These are phyloP conservation scores for Hartigia nigra DNA, from an alignment of 2,888 invertebrate species.

Conservation along the genomic window DNA sequence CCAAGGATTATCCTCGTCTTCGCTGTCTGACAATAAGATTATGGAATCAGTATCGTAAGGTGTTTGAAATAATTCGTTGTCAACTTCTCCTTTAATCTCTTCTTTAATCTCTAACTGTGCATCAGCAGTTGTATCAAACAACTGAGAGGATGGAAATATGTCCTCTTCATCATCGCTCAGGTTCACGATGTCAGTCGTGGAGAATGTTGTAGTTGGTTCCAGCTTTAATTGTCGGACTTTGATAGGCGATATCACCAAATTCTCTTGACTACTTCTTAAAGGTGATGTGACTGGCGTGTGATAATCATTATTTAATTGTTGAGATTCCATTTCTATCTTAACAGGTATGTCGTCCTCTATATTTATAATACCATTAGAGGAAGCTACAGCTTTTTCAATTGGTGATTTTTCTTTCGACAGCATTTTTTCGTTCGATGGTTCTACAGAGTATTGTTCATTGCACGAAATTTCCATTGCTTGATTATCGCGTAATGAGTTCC, in stretches of 20 bases:
- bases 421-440: no score
- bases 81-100: slow-evolving; percentile 35
- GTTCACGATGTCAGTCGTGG: slow-evolving; percentile 67
- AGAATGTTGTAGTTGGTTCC: slow-evolving; percentile 61
- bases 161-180: slow-evolving; percentile 71
- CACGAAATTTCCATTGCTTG: neutral
- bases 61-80: slow-evolving; percentile 23
- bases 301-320: neutral
- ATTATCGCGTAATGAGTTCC: neutral
- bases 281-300: neutral
- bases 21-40: slow-evolving; percentile 49
- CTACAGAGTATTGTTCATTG: no score
- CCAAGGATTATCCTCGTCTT: slow-evolving; percentile 51
- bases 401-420: neutral
- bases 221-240: slow-evolving; percentile 49
- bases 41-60: slow-evolving; percentile 38
- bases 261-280: neutral
- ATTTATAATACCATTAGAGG: neutral
- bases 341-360: neutral
- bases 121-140: slow-evolving; percentile 65
- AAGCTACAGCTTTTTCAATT: neutral
- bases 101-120: slow-evolving; percentile 27
- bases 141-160: slow-evolving; percentile 69
- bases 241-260: neutral
- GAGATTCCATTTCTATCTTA: neutral